These are phyloP conservation scores for Philaethria dido DNA, from an alignment of 2,888 invertebrate species.

Conservation along the genomic window DNA sequence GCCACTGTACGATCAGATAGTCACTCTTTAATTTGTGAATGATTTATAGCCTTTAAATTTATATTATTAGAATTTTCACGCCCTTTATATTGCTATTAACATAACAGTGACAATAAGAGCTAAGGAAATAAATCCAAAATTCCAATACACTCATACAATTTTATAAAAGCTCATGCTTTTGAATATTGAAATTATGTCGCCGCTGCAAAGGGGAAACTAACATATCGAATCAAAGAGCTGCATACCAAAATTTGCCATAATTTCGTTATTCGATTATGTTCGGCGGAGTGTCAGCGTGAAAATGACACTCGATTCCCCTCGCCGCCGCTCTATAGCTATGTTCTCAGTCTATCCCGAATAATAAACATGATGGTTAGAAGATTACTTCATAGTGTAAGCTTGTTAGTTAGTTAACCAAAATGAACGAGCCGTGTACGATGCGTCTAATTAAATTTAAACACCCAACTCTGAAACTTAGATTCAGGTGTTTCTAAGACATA, in stretches of 20 bases:
- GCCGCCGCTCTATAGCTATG: slow-evolving; percentile 50
- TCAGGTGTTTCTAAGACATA: slow-evolving; percentile 53
- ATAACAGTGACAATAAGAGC: neutral
- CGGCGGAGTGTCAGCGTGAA: slow-evolving; percentile 68
- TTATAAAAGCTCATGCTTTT: no score
- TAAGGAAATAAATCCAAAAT: no score
- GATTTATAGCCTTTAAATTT: slow-evolving; percentile 11
- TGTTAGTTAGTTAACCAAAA: slow-evolving; percentile 66
- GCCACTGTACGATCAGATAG: slow-evolving; percentile 58
- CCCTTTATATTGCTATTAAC: neutral
- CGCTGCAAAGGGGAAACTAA: neutral
- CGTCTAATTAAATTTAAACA: slow-evolving; percentile 69
- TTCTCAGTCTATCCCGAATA: slow-evolving; percentile 57
- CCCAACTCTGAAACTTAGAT: slow-evolving; percentile 56
- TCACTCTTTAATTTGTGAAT: slow-evolving; percentile 31
- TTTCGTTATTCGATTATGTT: slow-evolving; percentile 74
- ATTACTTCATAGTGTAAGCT: slow-evolving; percentile 62
- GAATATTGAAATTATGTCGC: neutral
- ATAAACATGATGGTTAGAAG: slow-evolving; percentile 66
- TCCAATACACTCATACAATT: no score
- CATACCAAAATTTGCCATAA: slow-evolving; percentile 61
- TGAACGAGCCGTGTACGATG: slow-evolving; percentile 52
- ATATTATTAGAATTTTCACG: neutral
- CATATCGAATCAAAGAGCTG: slow-evolving; percentile 57
- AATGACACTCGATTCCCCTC: slow-evolving; percentile 62